These are phyloP conservation scores for Mantis religiosa DNA, from an alignment of 2,888 invertebrate genomes.

Conservation along the genomic window DNA sequence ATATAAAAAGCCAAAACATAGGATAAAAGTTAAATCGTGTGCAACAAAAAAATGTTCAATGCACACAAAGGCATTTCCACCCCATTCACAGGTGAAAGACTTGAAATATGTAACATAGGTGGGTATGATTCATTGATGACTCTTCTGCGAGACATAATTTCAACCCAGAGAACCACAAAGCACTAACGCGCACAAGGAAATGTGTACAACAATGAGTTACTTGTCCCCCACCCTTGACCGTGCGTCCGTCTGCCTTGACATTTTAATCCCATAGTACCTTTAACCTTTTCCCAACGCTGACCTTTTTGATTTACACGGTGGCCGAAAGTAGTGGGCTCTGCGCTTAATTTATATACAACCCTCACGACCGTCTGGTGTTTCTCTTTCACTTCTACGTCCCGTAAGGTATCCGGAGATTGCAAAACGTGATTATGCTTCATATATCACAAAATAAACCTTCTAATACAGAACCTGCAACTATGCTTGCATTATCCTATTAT, in stretches of 20 bases:
- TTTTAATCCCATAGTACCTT: neutral
- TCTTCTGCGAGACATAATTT: neutral
- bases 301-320: neutral
- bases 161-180: neutral
- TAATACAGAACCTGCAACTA: no score
- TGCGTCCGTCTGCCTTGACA: neutral
- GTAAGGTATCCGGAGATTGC: neutral
- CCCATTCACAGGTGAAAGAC: neutral
- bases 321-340: neutral
- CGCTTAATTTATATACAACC: neutral
- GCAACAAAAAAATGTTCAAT: neutral
- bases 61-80: neutral
- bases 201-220: neutral
- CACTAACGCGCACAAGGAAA: neutral
- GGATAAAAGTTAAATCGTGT: neutral
- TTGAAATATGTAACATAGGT: neutral
- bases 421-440: neutral
- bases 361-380: neutral
- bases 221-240: neutral
- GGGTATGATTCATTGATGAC: neutral
- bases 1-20: neutral
- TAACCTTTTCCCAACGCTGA: neutral
- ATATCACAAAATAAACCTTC: no score
- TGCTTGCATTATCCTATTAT: no score
- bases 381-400: neutral